Conservation (phyloP, 2,888 invertebrate genomes). For the Papilio demoleus region DNA sequence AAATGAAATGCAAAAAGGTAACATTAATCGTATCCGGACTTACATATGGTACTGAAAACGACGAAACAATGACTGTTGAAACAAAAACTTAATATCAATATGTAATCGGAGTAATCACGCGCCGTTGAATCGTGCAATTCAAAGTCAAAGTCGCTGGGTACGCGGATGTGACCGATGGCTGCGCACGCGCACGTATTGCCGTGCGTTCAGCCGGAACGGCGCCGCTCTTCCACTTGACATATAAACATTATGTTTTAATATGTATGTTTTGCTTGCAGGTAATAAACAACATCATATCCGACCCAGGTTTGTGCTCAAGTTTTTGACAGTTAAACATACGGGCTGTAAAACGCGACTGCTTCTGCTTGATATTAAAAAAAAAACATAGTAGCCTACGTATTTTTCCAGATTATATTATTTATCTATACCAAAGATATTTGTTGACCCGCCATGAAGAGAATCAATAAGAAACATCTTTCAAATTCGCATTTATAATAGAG, state of each 20-base stretch:
- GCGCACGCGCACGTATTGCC: constrained; percentile 23
- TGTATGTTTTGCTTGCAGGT: constrained; percentile 14
- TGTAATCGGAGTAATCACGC: constrained; percentile 22
- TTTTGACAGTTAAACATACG: neutral
- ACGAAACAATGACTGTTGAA: neutral
- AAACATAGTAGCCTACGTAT: too few species aligned
- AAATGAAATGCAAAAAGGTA: neutral
- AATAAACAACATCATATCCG: neutral
- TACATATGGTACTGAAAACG: neutral
- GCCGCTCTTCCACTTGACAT: constrained; percentile 20
- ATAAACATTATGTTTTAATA: constrained; percentile 13
- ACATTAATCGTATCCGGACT: neutral
- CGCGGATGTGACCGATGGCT: constrained; percentile 25
- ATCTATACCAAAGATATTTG: too few species aligned
- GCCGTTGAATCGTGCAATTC: constrained; percentile 21
- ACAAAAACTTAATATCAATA: constrained; percentile 14
- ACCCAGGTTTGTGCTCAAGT: neutral
- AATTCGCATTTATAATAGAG: too few species aligned
- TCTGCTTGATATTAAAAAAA: too few species aligned
- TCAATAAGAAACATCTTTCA: too few species aligned
- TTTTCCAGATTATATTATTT: too few species aligned
- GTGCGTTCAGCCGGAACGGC: constrained; percentile 35
- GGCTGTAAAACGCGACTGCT: too few species aligned
- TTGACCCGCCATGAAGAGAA: too few species aligned
- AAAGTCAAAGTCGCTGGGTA: constrained; percentile 33